phyloP scores from a whole-genome alignment of 2,113 vertebrate genomes.

The Myiagra hebetior region DNA sequence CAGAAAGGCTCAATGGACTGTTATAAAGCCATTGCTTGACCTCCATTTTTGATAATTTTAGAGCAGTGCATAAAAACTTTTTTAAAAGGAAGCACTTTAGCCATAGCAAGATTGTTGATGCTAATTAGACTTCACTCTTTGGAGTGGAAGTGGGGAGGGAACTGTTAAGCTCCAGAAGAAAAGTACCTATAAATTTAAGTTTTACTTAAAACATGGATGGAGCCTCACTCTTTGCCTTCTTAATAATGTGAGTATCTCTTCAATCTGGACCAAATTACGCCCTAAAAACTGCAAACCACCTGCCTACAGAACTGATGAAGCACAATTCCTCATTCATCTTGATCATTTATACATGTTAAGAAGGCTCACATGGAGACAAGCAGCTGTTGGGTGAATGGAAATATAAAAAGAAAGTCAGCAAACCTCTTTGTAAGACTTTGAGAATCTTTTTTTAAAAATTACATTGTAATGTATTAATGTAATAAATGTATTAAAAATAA shows the following conservation, averaged over 20 bases:
- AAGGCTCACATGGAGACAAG: background rate
- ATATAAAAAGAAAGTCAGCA: background rate
- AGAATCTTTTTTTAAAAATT: background rate
- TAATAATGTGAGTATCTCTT: background rate
- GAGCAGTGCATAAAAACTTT: constrained; percentile 29
- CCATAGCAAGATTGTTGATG: background rate
- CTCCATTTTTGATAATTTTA: constrained; percentile 54
- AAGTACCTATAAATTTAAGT: background rate
- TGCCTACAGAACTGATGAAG: background rate
- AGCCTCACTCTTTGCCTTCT: background rate
- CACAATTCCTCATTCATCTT: background rate
- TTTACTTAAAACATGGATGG: background rate
- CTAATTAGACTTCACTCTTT: background rate
- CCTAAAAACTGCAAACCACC: background rate
- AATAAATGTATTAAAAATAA: no score
- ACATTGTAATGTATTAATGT: no score
- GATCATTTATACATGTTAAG: background rate
- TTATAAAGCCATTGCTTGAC: constrained; percentile 41
- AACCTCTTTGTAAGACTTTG: background rate
- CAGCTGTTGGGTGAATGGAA: accelerated
- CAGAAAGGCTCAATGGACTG: constrained; percentile 33
- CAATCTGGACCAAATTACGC: background rate
- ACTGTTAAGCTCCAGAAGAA: background rate
- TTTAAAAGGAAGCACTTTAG: background rate
- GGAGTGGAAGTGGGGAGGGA: background rate